These are phyloP conservation scores for Alectoris magna DNA, from an alignment of 2,797 vertebrate species.

Conservation along the genomic window DNA sequence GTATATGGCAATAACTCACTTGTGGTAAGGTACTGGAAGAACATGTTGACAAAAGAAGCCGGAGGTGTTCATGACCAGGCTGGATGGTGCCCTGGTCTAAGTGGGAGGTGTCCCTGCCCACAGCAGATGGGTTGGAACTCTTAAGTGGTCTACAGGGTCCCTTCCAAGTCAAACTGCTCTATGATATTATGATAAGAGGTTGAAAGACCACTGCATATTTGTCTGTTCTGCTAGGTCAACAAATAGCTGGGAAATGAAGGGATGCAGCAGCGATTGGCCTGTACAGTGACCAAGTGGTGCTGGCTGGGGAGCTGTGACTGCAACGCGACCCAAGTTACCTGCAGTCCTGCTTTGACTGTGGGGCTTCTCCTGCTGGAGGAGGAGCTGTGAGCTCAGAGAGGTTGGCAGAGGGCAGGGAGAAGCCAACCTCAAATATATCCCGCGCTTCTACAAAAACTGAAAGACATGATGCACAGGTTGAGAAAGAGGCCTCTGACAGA, in stretches of 20 bases:
- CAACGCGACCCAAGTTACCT: constrained; percentile 1
- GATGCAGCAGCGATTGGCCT: not conserved
- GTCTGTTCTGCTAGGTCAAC: not conserved
- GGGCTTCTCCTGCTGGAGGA: constrained; percentile 49
- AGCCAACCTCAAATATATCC: constrained; percentile 20
- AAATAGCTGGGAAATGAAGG: not conserved
- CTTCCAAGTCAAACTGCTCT: not conserved
- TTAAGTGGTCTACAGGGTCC: not conserved
- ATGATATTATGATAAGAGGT: not conserved
- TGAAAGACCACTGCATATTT: not conserved
- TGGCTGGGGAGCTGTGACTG: not conserved
- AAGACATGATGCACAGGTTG: constrained; percentile 55
- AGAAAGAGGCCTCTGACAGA: constrained; percentile 36
- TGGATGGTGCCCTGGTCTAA: not conserved
- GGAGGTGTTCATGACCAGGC: not conserved
- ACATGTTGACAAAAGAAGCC: not conserved
- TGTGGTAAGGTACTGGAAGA: not conserved
- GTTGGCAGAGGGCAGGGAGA: constrained; percentile 29
- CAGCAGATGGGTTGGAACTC: not conserved
- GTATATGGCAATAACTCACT: not conserved
- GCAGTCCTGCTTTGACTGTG: constrained; percentile 12
- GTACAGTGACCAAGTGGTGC: not conserved
- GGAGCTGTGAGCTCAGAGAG: constrained; percentile 43
- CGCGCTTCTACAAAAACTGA: constrained; percentile 39
- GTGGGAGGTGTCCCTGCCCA: not conserved